Evolutionary conservation across 2,113 vertebrate species (phyloP), one percentile per base, ranked within the genome.

Genomic region (Thryonomys swinderianus): DNA sequence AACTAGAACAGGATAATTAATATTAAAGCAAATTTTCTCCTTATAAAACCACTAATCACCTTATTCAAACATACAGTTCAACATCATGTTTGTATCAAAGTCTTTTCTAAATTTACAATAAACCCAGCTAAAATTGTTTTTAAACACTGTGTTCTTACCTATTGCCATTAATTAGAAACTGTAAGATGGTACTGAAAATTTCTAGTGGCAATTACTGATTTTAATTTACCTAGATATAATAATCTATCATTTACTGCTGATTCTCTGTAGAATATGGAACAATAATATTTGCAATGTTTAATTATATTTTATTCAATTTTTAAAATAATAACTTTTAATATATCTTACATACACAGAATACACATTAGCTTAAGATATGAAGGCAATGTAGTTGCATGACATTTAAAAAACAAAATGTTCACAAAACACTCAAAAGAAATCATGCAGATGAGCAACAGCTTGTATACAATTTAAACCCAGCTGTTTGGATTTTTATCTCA

Each of bases 401-500:
- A 55, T 57, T 91, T 57, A 64, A 12, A 48, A 81, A 51, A 4
- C 14, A 13, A 5, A 34, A n/a, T 81, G 30, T 40, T 73, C 6
- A 32, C 62, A 85, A 67, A 32, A 1, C 10, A 61, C 51, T 7
- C 4, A 32, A 37, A 91, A 67, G 2, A 53, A 76, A 89, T 16
- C 23, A 66, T 3, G 59, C 37, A 95, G 10, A 67, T 40, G 10
- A 86, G 11, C 40, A 66, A 82, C 8, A 82, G 42, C 69, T 62
- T 91, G 37, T 69, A 34, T 40, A 27, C n/a, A 81, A 20, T 8
- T 94, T 73, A 91, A 85, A 37, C 27, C 42, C 84, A 86, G 91
- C 2, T 85, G 5, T 64, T 83, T 92, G 23, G 21, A 90, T 86
- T 94, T 57, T 96, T 79, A 73, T 79, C 25, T 91, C 32, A 67